Evolutionary conservation across 2,888 invertebrate species (phyloP).

Genomic region (Portevinia maculata): DNA sequence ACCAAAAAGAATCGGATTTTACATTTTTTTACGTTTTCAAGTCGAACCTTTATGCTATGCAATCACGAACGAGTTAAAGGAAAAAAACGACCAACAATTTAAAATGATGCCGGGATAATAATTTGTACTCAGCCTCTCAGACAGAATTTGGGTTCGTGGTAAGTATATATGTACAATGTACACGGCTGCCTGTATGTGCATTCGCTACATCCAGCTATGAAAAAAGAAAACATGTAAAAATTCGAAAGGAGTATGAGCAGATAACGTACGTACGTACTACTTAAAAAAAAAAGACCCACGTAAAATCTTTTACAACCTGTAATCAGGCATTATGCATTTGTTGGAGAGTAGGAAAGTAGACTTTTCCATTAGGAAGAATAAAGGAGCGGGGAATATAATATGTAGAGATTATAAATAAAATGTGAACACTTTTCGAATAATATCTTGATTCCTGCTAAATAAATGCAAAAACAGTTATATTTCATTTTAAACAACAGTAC

Average conservation of each 20-base stretch:
- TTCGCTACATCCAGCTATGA: slow-evolving; percentile 5
- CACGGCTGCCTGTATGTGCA: not conserved
- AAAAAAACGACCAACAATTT: slow-evolving; percentile 20
- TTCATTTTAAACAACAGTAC: too few species aligned
- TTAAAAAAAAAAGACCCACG: slow-evolving; percentile 46
- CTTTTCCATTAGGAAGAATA: slow-evolving; percentile 23
- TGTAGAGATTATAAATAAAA: not conserved
- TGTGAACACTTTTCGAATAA: not conserved
- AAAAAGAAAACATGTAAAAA: slow-evolving; percentile 17
- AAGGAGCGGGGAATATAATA: slow-evolving; percentile 2
- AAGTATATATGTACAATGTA: not conserved
- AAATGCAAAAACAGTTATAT: too few species aligned
- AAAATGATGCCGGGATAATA: slow-evolving; percentile 44
- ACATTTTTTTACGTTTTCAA: slow-evolving; percentile 4
- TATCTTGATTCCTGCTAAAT: too few species aligned
- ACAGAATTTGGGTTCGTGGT: slow-evolving; percentile 32
- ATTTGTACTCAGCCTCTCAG: slow-evolving; percentile 30
- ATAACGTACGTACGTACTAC: slow-evolving; percentile 38
- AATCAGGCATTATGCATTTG: slow-evolving; percentile 45
- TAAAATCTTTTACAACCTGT: slow-evolving; percentile 44
- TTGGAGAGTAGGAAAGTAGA: slow-evolving; percentile 9
- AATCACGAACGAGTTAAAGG: slow-evolving; percentile 10
- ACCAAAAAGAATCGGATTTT: slow-evolving; percentile 17
- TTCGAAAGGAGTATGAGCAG: slow-evolving; percentile 24
- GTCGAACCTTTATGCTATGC: slow-evolving; percentile 7